These are phyloP conservation scores for Aphrocallistes beatrix DNA, from an alignment of 37 sponge, comb jelly and placozoan species.

Conservation along the genomic window DNA sequence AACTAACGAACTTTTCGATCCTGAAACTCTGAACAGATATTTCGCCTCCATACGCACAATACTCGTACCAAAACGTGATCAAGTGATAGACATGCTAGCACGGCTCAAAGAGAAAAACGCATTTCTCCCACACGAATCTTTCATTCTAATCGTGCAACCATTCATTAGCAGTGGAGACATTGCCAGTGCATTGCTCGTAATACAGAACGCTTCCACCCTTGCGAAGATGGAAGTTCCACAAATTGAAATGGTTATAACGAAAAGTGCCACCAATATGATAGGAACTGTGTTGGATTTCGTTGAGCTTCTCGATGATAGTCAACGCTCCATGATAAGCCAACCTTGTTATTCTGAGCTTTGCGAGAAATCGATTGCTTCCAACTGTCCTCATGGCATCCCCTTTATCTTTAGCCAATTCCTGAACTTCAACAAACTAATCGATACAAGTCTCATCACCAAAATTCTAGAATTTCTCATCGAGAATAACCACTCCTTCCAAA, in stretches of 20 bases:
- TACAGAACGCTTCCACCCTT: not conserved
- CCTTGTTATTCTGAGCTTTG: not conserved
- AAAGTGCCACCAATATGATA: not conserved
- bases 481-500: not conserved
- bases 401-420: not conserved
- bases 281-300: not conserved
- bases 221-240: not conserved
- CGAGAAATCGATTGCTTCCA: not conserved
- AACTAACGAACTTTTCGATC: not conserved
- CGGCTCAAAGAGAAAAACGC: not conserved
- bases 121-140: not conserved
- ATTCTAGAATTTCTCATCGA: not conserved
- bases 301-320: not conserved
- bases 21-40: not conserved
- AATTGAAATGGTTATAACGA: not conserved
- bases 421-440: constrained; percentile 12
- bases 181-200: not conserved
- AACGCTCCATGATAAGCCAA: constrained; percentile 13
- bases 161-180: not conserved
- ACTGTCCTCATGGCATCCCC: not conserved
- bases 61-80: not conserved
- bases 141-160: not conserved
- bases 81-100: not conserved
- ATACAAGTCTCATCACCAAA: not conserved
- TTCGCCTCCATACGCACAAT: not conserved